These are phyloP conservation scores for Charina bottae DNA, from an alignment of 2,113 vertebrate genomes.

Conservation along the genomic window DNA sequence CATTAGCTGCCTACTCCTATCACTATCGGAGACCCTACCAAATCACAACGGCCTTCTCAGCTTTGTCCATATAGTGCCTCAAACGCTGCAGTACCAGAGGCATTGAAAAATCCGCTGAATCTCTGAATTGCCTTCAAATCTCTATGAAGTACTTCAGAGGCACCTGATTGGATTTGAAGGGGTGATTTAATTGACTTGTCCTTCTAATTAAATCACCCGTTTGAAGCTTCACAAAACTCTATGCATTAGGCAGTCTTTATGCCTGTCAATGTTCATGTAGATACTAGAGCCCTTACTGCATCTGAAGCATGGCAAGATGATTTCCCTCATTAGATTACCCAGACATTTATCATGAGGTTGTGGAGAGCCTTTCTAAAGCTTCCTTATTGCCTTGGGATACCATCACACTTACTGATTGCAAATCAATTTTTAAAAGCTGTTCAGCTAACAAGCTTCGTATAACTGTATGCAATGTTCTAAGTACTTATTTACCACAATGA, in stretches of 20 bases:
- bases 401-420: background rate
- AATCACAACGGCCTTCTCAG: background rate
- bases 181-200: background rate
- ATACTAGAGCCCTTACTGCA: background rate
- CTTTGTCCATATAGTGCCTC: background rate
- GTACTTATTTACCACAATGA: background rate
- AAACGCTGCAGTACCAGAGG: background rate
- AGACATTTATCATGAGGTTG: background rate
- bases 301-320: background rate
- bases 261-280: background rate
- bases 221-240: background rate
- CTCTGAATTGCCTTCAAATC: background rate
- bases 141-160: background rate
- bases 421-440: background rate
- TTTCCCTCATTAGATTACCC: background rate
- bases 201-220: background rate
- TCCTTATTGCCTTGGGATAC: background rate
- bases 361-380: background rate
- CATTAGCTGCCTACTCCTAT: background rate
- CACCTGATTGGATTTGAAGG: background rate
- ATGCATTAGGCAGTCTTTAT: background rate
- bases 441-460: background rate
- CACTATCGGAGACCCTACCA: background rate
- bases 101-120: background rate
- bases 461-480: background rate